Conservation (phyloP, 2,113 vertebrate species). For the Monarcha castaneiventris region DNA sequence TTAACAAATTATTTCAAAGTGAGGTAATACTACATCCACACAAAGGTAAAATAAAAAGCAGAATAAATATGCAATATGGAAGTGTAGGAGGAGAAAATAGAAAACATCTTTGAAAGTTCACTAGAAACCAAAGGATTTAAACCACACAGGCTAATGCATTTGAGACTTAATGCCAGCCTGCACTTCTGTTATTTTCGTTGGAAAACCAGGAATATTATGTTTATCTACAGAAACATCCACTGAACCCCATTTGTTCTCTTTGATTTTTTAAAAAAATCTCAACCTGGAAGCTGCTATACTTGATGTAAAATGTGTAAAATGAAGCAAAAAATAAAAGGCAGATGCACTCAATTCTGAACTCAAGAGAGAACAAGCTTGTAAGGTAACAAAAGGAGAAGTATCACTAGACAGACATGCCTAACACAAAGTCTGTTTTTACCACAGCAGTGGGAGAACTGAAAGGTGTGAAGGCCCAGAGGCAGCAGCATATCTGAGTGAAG, state of each 20-base stretch:
- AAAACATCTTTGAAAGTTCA: background rate
- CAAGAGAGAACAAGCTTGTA: background rate
- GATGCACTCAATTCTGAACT: background rate
- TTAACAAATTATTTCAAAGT: background rate
- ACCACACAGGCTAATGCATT: background rate
- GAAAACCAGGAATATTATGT: background rate
- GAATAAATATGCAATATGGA: background rate
- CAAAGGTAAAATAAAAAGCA: background rate
- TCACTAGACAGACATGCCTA: background rate
- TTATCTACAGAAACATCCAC: background rate
- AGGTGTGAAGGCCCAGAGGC: background rate
- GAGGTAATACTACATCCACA: background rate
- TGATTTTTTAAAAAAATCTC: background rate
- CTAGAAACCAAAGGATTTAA: background rate
- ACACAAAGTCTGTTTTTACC: background rate
- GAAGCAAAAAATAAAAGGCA: background rate
- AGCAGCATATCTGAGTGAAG: background rate
- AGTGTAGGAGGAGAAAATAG: background rate
- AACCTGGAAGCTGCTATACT: background rate
- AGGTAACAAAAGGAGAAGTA: background rate
- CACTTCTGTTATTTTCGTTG: background rate
- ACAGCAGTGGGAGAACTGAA: accelerated
- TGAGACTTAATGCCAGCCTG: background rate
- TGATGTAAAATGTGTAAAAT: background rate
- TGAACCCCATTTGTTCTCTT: background rate